Conservation (phyloP, 2,888 invertebrate species). For the Actias luna region DNA sequence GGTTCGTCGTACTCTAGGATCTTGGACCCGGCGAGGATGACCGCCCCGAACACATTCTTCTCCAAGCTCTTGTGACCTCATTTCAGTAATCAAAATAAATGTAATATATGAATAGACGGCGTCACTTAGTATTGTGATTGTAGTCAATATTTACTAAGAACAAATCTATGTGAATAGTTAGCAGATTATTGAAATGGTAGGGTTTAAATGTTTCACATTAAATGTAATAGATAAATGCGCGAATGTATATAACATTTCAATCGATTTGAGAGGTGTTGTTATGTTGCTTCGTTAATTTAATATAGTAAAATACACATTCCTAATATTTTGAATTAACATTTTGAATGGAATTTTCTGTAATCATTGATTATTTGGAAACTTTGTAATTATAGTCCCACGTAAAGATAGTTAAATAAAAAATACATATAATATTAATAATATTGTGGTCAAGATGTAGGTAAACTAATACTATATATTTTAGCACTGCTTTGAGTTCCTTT, state of each 20-base stretch:
- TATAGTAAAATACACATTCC: not conserved
- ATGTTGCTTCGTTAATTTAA: not conserved
- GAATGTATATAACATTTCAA: too few species aligned
- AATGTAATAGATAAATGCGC: too few species aligned
- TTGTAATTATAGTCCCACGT: too few species aligned
- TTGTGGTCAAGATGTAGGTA: too few species aligned
- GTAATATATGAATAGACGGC: constrained; percentile 55
- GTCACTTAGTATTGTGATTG: constrained; percentile 47
- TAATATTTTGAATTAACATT: not conserved
- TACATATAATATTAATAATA: too few species aligned
- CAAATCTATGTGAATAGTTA: not conserved
- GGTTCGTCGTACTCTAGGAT: constrained; percentile 65
- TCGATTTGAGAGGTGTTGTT: too few species aligned
- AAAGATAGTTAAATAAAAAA: too few species aligned
- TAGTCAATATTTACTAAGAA: not conserved
- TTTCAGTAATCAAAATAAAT: constrained; percentile 57
- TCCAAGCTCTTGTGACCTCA: constrained; percentile 78
- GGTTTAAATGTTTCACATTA: not conserved
- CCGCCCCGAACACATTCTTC: constrained; percentile 68
- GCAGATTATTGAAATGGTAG: not conserved
- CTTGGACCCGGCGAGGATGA: constrained; percentile 65
- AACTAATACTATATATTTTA: too few species aligned
- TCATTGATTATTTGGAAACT: not conserved
- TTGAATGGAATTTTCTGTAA: not conserved
- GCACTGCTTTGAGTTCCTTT: too few species aligned